These are phyloP conservation scores for Gambusia holbrooki DNA, from an alignment of 2,113 vertebrate genomes.

Conservation along the genomic window DNA sequence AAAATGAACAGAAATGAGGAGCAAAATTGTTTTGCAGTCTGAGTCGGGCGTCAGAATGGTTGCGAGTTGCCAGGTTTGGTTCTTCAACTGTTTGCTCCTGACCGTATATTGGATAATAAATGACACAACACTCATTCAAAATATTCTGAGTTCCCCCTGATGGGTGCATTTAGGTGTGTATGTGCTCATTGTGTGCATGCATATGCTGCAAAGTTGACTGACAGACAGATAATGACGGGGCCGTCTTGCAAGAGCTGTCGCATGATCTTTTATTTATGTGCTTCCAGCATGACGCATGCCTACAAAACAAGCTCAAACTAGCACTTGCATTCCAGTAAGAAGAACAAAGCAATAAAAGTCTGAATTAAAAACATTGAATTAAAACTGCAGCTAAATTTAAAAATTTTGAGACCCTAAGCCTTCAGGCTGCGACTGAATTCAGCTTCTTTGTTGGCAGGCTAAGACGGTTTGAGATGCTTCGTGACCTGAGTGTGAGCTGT, in stretches of 20 bases:
- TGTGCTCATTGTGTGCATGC: slow-evolving; percentile 3
- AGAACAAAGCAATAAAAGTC: not conserved
- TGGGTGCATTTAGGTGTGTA: slow-evolving; percentile 30
- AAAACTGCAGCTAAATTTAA: not conserved
- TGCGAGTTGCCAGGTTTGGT: slow-evolving; percentile 34
- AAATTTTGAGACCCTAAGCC: not conserved
- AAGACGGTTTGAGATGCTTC: not conserved
- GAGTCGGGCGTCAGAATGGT: not conserved
- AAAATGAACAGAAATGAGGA: slow-evolving; percentile 53
- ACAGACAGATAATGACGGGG: slow-evolving; percentile 59
- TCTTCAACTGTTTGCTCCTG: slow-evolving; percentile 29
- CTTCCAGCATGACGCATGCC: slow-evolving; percentile 34
- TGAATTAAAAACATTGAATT: not conserved
- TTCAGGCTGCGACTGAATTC: not conserved
- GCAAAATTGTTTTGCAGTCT: slow-evolving; percentile 32
- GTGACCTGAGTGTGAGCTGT: slow-evolving; percentile 18
- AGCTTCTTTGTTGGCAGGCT: slow-evolving; percentile 10
- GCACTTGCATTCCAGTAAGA: slow-evolving; percentile 7
- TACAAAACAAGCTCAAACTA: slow-evolving; percentile 16
- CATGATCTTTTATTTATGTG: slow-evolving; percentile 58
- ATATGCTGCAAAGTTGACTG: slow-evolving; percentile 39
- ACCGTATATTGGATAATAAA: slow-evolving; percentile 51
- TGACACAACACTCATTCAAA: slow-evolving; percentile 46
- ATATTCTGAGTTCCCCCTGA: slow-evolving; percentile 13
- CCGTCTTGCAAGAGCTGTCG: slow-evolving; percentile 52